Evolutionary conservation across 2,888 invertebrate genomes (phyloP).

Genomic region (Anaspis maculata): DNA sequence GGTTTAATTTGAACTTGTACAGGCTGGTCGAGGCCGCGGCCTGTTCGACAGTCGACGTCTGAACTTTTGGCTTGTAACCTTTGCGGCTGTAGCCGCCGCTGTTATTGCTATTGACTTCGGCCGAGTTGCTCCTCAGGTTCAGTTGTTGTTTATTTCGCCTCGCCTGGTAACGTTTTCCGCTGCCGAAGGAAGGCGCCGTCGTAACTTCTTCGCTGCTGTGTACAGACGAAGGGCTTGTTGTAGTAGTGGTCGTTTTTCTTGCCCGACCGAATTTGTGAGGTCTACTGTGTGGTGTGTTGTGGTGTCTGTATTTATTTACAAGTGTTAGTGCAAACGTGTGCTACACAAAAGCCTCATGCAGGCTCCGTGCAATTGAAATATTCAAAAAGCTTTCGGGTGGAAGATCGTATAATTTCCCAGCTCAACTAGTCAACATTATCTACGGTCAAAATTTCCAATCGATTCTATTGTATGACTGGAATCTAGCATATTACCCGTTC

Average conservation of each 20-base stretch:
- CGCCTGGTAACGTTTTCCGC: conserved; percentile 48
- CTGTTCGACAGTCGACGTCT: conserved; percentile 48
- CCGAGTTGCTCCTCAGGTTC: conserved; percentile 9
- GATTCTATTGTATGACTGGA: too few relatives aligned
- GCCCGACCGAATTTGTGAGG: conserved; percentile 39
- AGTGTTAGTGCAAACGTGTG: conserved; percentile 31
- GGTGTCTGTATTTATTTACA: conserved; percentile 43
- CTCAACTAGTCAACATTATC: too few relatives aligned
- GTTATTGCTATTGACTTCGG: conserved; percentile 34
- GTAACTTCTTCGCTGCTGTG: conserved; percentile 54
- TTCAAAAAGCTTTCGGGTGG: too few relatives aligned
- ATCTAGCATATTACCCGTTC: too few relatives aligned
- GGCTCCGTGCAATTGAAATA: conserved; percentile 7
- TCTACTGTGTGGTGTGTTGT: conserved; percentile 37
- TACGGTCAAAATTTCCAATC: too few relatives aligned
- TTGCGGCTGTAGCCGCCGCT: conserved; percentile 45
- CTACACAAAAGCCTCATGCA: too few relatives aligned
- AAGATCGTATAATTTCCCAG: too few relatives aligned
- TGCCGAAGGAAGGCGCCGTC: conserved; percentile 36
- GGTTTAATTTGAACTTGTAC: conserved; percentile 74
- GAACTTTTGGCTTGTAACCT: conserved; percentile 62
- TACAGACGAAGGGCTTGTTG: conserved; percentile 59
- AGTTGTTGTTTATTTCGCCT: conserved; percentile 35
- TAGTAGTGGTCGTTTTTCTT: conserved; percentile 41
- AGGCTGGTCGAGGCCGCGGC: conserved; percentile 52